A percentile compares a stretch with the other conserved stretches of the same genome.
phyloP scores from a whole-genome alignment of 2,888 invertebrate species.

The Vannuccia rotundouncinata region DNA sequence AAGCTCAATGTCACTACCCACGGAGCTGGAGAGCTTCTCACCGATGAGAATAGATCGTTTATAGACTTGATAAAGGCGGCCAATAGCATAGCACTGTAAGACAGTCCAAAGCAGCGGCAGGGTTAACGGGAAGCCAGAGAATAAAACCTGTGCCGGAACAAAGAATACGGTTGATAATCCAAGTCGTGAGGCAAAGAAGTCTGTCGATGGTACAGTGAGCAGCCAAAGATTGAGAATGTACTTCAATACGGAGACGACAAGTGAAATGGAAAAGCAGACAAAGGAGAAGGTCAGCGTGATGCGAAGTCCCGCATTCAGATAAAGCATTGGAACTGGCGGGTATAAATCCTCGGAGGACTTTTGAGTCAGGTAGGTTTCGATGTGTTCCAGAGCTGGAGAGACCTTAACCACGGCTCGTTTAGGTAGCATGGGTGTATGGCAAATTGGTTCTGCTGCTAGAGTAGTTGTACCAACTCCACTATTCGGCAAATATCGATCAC shows the following conservation, averaged over 20 bases:
- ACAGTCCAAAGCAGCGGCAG: conserved; percentile 6
- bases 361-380: neutral
- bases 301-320: neutral
- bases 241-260: neutral
- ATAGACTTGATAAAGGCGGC: neutral
- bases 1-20: neutral
- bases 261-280: neutral
- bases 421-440: neutral
- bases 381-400: neutral
- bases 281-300: neutral
- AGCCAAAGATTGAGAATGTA: neutral
- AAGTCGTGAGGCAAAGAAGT: neutral
- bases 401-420: neutral
- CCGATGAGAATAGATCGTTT: neutral
- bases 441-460: neutral
- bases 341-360: neutral
- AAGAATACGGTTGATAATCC: neutral
- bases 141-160: neutral
- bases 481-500: neutral
- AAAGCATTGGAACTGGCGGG: neutral
- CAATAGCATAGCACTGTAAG: neutral
- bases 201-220: neutral
- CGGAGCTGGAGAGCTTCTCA: neutral
- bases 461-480: neutral
- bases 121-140: neutral